Evolutionary conservation across 2,888 invertebrate genomes (phyloP).

Genomic region (Patella ulyssiponensis): DNA sequence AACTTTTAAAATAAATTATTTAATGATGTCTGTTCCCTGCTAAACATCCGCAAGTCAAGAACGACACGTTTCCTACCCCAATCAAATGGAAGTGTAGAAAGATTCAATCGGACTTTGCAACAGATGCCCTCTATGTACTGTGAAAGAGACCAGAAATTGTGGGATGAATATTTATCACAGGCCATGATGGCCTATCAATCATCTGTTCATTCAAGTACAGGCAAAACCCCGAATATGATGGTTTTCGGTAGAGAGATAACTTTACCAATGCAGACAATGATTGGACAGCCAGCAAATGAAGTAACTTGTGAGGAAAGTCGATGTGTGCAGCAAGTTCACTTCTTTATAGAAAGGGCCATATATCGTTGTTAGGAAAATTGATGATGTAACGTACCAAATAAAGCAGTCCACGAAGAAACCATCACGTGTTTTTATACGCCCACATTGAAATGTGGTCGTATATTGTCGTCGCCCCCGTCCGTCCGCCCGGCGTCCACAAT

Average conservation of each 20-base stretch:
- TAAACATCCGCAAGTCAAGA: constrained; percentile 18
- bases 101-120: constrained; percentile 25
- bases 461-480: no score
- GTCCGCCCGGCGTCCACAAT: no score
- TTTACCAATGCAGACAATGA: constrained; percentile 3
- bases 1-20: constrained; percentile 20
- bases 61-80: constrained; percentile 27
- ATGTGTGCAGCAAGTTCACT: constrained; percentile 8
- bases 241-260: neutral
- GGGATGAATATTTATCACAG: constrained; percentile 13
- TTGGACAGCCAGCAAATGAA: neutral
- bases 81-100: constrained; percentile 26
- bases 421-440: neutral
- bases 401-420: neutral
- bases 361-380: neutral
- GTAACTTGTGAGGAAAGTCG: neutral
- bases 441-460: no score
- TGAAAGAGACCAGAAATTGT: constrained; percentile 14
- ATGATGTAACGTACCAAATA: constrained; percentile 13
- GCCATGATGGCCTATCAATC: constrained; percentile 18
- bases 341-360: constrained; percentile 18
- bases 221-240: constrained; percentile 17
- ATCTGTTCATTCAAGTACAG: constrained; percentile 18
- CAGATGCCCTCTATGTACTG: constrained; percentile 23
- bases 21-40: constrained; percentile 10